Percentiles rank a stretch among this genome's conserved stretches.
Evolutionary conservation across 2,113 vertebrate genomes (phyloP).

Genomic region (Erythrolamprus reginae): DNA sequence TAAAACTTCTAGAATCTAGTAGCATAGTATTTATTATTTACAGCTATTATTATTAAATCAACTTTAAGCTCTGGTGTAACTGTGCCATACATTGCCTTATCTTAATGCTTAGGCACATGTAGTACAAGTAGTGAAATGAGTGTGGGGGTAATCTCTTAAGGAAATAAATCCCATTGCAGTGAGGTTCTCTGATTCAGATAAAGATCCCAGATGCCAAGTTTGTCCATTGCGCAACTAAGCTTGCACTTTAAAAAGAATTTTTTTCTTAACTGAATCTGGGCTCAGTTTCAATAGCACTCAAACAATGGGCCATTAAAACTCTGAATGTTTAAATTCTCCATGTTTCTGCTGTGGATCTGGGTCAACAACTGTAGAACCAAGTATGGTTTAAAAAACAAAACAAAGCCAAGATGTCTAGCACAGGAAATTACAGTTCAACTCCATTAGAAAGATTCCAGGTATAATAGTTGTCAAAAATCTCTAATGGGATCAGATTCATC

Average conservation of each 20-base stretch:
- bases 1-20: too few species aligned
- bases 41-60: too few species aligned
- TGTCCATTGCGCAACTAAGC: background rate
- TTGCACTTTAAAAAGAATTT: background rate
- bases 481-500: background rate
- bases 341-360: background rate
- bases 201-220: background rate
- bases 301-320: background rate
- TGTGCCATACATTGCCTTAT: background rate
- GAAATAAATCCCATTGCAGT: background rate
- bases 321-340: background rate
- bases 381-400: background rate
- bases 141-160: background rate
- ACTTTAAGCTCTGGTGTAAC: background rate
- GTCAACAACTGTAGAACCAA: conserved; percentile 19
- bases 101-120: background rate
- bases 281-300: background rate
- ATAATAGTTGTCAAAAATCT: background rate
- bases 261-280: conserved; percentile 1
- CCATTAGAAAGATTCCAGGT: background rate
- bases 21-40: too few species aligned
- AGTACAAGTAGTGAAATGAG: background rate
- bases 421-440: background rate
- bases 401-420: background rate
- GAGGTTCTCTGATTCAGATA: background rate